Conservation (phyloP, 2,888 invertebrate species). For the Cephus rjabovi region DNA sequence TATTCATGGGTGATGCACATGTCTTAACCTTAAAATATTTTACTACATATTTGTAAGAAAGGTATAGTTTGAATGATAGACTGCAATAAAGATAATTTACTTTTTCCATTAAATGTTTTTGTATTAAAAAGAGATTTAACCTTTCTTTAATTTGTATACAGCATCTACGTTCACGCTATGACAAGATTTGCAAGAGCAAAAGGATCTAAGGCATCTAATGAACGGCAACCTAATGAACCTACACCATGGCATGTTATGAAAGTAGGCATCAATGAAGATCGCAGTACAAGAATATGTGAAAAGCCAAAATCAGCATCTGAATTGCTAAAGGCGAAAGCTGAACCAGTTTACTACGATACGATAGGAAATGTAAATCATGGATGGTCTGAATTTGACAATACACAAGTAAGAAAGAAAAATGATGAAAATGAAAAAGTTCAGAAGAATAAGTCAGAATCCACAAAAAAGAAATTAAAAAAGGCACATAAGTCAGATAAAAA, state of each 20-base stretch:
- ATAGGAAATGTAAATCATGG: constrained; percentile 41
- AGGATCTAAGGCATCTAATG: constrained; percentile 81
- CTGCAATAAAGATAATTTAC: background rate
- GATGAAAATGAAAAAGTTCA: constrained; percentile 10
- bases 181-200: constrained; percentile 81
- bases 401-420: constrained; percentile 7
- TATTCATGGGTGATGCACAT: background rate
- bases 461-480: constrained; percentile 1
- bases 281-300: constrained; percentile 9
- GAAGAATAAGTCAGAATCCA: constrained; percentile 4
- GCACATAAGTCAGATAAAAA: constrained; percentile 12
- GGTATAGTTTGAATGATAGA: background rate
- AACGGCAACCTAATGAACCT: constrained; percentile 75
- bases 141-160: background rate
- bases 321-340: constrained; percentile 67
- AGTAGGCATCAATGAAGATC: constrained; percentile 53
- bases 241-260: constrained; percentile 82
- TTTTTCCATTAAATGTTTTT: background rate
- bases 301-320: constrained; percentile 51
- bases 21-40: background rate
- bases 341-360: constrained; percentile 32
- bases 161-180: constrained; percentile 66
- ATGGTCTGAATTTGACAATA: constrained; percentile 60
- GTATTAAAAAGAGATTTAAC: background rate
- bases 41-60: background rate